phyloP scores from a whole-genome alignment of 2,113 vertebrate genomes.

The Dermatemys mawii region DNA sequence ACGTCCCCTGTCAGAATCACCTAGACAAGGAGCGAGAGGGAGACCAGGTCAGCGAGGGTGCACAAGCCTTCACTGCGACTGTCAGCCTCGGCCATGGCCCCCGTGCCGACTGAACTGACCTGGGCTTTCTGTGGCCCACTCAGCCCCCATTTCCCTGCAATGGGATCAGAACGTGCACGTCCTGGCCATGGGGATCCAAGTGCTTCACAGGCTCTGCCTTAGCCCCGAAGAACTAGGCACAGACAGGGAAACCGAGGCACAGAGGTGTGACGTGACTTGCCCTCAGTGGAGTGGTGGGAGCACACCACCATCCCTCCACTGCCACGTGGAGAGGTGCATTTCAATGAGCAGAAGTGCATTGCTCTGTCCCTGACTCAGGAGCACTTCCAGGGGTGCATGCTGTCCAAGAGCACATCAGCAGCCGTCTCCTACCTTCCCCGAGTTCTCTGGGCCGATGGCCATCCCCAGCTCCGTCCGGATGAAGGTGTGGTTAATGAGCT shows the following conservation, averaged over 20 bases:
- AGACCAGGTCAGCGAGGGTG: not conserved
- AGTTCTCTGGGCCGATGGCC: conserved; percentile 89
- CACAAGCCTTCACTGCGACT: no score
- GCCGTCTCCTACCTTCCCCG: conserved; percentile 84
- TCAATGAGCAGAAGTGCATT: not conserved
- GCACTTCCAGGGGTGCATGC: not conserved
- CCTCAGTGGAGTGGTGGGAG: not conserved
- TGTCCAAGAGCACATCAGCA: not conserved
- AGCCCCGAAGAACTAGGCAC: not conserved
- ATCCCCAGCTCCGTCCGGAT: conserved; percentile 93
- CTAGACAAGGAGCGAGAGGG: conserved; percentile 69
- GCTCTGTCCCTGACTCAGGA: not conserved
- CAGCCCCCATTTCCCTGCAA: not conserved
- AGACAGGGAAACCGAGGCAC: not conserved
- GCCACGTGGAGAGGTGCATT: not conserved
- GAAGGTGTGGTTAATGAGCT: conserved; percentile 91
- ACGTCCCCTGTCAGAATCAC: conserved; percentile 91
- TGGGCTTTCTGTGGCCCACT: not conserved
- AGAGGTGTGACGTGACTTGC: not conserved
- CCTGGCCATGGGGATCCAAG: no score
- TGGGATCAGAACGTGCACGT: not conserved
- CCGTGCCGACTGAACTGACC: not conserved
- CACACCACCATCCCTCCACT: not conserved
- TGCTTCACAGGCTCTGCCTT: not conserved
- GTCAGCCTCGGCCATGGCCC: not conserved